Evolutionary conservation across 1,140 invertebrate species (phyloP).

Genomic region (Orius insidiosus): DNA sequence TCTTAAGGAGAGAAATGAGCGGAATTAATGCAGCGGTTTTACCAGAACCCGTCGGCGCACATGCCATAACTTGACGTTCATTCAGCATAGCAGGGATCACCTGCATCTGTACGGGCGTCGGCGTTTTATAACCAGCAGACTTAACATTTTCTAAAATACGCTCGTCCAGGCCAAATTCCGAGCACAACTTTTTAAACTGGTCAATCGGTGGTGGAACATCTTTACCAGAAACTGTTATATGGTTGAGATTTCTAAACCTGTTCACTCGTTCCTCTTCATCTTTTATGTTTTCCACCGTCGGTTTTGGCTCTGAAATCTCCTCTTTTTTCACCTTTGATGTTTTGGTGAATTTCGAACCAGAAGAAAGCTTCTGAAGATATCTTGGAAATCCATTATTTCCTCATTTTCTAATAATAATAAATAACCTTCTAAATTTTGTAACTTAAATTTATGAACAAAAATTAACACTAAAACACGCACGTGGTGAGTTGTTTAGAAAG

Average conservation of each 20-base stretch:
- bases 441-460: no score
- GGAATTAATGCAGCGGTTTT: constrained; percentile 79
- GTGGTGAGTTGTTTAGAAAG: no score
- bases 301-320: neutral
- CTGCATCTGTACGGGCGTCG: constrained; percentile 91
- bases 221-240: constrained; percentile 58
- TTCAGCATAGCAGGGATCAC: constrained; percentile 73
- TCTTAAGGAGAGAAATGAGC: constrained; percentile 46
- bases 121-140: constrained; percentile 52
- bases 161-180: constrained; percentile 34
- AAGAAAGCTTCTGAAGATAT: constrained; percentile 52
- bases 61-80: constrained; percentile 73
- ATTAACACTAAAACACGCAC: no score
- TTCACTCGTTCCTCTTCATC: constrained; percentile 36
- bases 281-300: neutral
- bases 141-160: constrained; percentile 54
- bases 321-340: constrained; percentile 1
- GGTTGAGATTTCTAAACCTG: constrained; percentile 50
- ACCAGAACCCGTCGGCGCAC: constrained; percentile 81
- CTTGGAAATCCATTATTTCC: constrained; percentile 53
- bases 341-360: constrained; percentile 40
- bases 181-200: constrained; percentile 47
- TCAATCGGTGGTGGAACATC: constrained; percentile 55
- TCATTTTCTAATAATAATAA: no score
- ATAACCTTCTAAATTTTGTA: no score